Base-by-base conservation (phyloP, 2,113 vertebrate genomes). In the Planiliza haematocheilus region DNA sequence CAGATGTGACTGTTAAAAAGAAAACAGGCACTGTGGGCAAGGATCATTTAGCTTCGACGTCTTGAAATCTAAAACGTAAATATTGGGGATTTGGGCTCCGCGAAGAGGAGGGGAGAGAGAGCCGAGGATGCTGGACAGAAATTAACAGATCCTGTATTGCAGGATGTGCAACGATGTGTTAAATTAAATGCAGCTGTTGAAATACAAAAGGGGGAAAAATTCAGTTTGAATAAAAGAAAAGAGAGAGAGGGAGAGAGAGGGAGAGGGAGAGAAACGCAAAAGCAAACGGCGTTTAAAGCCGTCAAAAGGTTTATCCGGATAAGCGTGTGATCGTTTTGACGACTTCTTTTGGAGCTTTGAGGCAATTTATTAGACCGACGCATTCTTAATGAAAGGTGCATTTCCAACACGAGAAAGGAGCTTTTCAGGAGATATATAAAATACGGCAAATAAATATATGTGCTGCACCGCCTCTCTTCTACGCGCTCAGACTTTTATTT, bases 121-220 rank as follows among this genome's bases (percentile, higher is more conserved):
- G 82, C 57, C 14, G 81, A 67, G 59, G 89, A 83, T 71, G 84
- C 76, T 58, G 59, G 72, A 68, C 72, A 77, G 46, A 82, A 93
- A 92, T 87, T 51, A 94, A 89, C 94, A 90, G 90, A 93, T 93
- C 89, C 91, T 92, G 91, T 81, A 81, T 82, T 92, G 87, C 94
- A 94, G 94, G 93, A 94, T 94, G 94, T 95, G 94, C 94, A 94
- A 88, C 86, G 93, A 91, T 92, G 93, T 94, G 92, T 93, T 94
- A 94, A 94, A 95, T 94, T 89, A 94, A 94, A 94, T 88, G 88
- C 94, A 94, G 93, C 93, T 93, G 93, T 89, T 89, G 87, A 91
- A 92, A 91, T 82, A 85, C 77, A 86, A 88, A 90, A 89, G 71
- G 39, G 18, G 74, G 41, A 61, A 68, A 55, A 16, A 64, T 81